Evolutionary conservation across 2,113 vertebrate genomes (phyloP), one percentile per base, ranked within the genome.

Genomic region (Platysteira castanea): DNA sequence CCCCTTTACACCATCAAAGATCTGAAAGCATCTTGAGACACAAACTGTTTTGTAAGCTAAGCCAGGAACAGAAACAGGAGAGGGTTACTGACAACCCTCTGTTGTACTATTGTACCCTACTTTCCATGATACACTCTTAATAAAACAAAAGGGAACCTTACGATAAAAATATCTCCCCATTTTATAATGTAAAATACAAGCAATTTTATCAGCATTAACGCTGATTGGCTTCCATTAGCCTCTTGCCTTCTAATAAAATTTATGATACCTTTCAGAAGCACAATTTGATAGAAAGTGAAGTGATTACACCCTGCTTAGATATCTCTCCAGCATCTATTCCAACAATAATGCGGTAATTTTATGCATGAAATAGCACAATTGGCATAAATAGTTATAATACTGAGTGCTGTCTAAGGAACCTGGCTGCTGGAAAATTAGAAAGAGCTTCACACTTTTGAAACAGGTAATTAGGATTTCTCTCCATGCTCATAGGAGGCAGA

Each of bases 321-420:
- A 98, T 98, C 98, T 98, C 97, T 98, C 95, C 93, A 92, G 97
- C 96, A 98, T 98, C 98, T 98, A 97, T 98, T 98, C 98, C 94
- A 98, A 98, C 98, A 98, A 98, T 98, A 98, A 98, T 98, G 97
- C 93, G 11, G 98, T 98, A 98, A 98, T 98, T 98, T 98, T 98
- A 98, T 98, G 98, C 98, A 98, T 98, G 98, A 98, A 98, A 98
- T 98, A 97, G 97, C 98, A 98, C 98, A 98, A 98, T 98, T 98
- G 98, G 98, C 98, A 98, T 98, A 98, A 98, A 98, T 98, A 98
- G 98, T 98, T 98, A 98, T 98, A 98, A 98, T 98, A 98, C 97
- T 95, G 97, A 98, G 97, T 97, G 98, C 97, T 98, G 97, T 98
- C 98, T 98, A 97, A 98, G 97, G 97, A 98, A 98, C 96, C 98